Percentiles rank a stretch among this genome's conserved stretches.
phyloP scores from a whole-genome alignment of 23 tunicate genomes.

The Ascidia mentula region DNA sequence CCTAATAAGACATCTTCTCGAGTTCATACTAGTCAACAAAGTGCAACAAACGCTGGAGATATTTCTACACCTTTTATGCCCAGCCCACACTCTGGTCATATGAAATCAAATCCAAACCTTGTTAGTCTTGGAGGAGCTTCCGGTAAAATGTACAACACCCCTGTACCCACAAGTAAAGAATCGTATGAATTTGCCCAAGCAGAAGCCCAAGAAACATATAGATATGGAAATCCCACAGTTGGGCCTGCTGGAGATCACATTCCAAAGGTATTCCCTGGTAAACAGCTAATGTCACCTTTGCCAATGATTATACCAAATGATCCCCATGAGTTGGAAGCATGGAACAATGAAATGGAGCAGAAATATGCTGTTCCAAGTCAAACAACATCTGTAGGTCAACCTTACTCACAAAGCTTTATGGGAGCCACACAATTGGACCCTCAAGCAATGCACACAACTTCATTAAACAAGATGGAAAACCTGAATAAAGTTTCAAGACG shows the following conservation, averaged over 20 bases:
- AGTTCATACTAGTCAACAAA: too few relatives aligned
- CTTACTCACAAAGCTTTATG: not conserved
- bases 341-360: constrained; percentile 68
- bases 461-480: not conserved
- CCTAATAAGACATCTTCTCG: too few relatives aligned
- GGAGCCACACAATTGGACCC: not conserved
- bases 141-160: too few relatives aligned
- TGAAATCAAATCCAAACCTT: too few relatives aligned
- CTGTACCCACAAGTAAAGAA: too few relatives aligned
- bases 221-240: constrained; percentile 33
- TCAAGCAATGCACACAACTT: not conserved
- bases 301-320: constrained; percentile 54
- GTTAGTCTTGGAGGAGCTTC: too few relatives aligned
- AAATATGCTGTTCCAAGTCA: constrained; percentile 26
- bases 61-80: too few relatives aligned
- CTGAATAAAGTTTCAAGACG: not conserved
- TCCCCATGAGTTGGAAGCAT: constrained; percentile 62
- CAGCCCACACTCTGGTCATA: too few relatives aligned
- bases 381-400: not conserved
- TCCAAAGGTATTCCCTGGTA: not conserved
- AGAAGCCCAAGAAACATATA: not conserved
- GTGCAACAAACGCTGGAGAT: too few relatives aligned
- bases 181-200: too few relatives aligned
- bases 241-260: constrained; percentile 90
- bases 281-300: constrained; percentile 54